Conservation (phyloP, 2,888 invertebrate species). For the Argyra leucocephala region DNA sequence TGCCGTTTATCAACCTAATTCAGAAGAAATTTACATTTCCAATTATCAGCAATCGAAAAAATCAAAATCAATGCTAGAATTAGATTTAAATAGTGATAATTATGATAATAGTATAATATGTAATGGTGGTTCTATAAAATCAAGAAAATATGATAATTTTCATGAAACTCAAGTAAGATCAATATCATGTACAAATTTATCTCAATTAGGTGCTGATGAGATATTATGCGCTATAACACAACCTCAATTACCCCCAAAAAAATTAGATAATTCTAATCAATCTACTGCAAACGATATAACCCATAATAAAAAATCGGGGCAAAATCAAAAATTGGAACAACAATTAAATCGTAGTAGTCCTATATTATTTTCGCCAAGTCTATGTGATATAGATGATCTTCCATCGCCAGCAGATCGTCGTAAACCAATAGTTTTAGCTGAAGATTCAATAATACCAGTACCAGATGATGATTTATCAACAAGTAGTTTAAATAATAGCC, state of each 20-base stretch:
- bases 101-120: background rate
- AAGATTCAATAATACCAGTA: constrained; percentile 19
- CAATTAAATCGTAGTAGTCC: constrained; percentile 24
- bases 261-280: constrained; percentile 11
- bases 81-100: constrained; percentile 15
- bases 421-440: constrained; percentile 22
- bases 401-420: constrained; percentile 26
- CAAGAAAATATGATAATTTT: constrained; percentile 22
- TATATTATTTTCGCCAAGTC: constrained; percentile 29
- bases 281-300: constrained; percentile 12
- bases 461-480: constrained; percentile 9
- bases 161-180: constrained; percentile 27
- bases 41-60: constrained; percentile 20
- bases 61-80: constrained; percentile 27
- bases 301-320: background rate
- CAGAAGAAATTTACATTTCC: constrained; percentile 19
- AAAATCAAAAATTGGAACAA: constrained; percentile 17
- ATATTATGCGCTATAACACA: constrained; percentile 17
- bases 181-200: constrained; percentile 28
- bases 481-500: constrained; percentile 17
- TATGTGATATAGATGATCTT: constrained; percentile 30
- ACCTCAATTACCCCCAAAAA: background rate
- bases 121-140: constrained; percentile 9
- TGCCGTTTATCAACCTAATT: constrained; percentile 25
- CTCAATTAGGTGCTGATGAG: constrained; percentile 20